Evolutionary conservation across 2,113 vertebrate species (phyloP).

Genomic region (Sylvietta virens): DNA sequence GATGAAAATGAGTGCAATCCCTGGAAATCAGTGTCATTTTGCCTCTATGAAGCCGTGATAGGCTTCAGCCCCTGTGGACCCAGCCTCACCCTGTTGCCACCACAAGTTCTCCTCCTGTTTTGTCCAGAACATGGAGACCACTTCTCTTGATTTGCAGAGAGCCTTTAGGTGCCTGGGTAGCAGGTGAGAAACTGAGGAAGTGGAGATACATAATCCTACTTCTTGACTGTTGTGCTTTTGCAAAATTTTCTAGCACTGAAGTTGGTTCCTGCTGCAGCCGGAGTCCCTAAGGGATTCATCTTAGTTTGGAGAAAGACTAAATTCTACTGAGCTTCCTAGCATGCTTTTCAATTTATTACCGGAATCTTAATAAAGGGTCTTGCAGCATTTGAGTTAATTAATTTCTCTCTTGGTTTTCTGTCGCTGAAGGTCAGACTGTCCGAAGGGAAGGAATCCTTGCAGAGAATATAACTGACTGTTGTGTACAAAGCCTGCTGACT

Average conservation of each 20-base stretch:
- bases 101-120: fast-evolving
- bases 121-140: fast-evolving
- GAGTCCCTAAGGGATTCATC: not conserved
- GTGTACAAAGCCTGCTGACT: not conserved
- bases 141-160: not conserved
- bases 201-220: not conserved
- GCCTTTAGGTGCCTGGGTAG: not conserved
- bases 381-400: not conserved
- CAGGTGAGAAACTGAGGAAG: not conserved
- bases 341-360: not conserved
- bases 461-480: not conserved
- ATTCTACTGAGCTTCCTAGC: not conserved
- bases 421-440: not conserved
- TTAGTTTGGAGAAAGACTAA: not conserved
- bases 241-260: not conserved
- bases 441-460: not conserved
- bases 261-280: not conserved
- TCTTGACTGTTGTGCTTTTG: not conserved
- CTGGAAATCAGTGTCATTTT: not conserved
- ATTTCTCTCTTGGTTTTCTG: not conserved
- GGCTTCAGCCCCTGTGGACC: not conserved
- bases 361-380: not conserved
- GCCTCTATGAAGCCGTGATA: fast-evolving
- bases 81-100: not conserved
- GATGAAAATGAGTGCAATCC: not conserved